Conservation (phyloP, 1,140 invertebrate species). For the Drosophila orosa region DNA sequence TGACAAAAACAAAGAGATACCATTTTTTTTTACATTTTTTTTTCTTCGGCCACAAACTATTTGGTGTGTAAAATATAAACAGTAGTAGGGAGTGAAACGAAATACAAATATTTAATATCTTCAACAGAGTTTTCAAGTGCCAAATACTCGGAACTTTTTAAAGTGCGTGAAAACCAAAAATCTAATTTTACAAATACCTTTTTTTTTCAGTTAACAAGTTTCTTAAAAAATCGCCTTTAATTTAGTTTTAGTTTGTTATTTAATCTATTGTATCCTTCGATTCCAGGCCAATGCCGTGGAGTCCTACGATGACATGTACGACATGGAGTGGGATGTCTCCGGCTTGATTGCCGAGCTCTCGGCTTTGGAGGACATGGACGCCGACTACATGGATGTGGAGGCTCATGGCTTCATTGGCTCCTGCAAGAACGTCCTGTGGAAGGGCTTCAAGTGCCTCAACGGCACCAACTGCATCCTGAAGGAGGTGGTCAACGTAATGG, state of each 20-base stretch:
- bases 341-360: slow-evolving; percentile 6
- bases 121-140: too few relatives aligned
- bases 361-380: slow-evolving; percentile 7
- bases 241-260: background rate
- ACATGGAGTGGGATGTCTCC: slow-evolving; percentile 11
- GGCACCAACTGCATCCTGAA: slow-evolving; percentile 61
- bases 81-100: background rate
- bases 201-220: too few relatives aligned
- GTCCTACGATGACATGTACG: slow-evolving; percentile 1
- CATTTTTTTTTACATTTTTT: background rate
- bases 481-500: slow-evolving; percentile 30
- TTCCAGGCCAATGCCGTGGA: slow-evolving; percentile 31
- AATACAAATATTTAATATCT: background rate
- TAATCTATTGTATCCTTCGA: background rate
- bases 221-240: too few relatives aligned
- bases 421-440: slow-evolving; percentile 17
- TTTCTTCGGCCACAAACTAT: background rate
- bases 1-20: slow-evolving; percentile 6
- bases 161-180: background rate
- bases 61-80: background rate
- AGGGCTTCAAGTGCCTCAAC: slow-evolving; percentile 35
- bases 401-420: slow-evolving; percentile 16
- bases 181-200: background rate
- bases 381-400: slow-evolving; percentile 52
- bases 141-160: background rate